Base-by-base conservation (phyloP, 2,113 vertebrate genomes). In the Seriola rivoliana region DNA sequence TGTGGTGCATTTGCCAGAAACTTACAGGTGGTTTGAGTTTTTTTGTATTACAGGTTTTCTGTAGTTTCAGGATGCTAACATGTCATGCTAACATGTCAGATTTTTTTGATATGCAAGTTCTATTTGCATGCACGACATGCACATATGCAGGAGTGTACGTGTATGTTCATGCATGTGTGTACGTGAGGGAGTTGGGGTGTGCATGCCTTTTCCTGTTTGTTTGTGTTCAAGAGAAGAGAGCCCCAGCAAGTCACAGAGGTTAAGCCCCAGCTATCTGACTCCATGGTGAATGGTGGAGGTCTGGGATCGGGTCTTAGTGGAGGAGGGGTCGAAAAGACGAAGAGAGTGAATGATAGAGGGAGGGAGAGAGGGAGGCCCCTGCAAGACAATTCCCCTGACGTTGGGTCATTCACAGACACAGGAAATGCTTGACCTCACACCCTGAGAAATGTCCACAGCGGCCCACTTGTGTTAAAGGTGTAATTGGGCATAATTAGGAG, bases 371-470 rank as follows among this genome's bases (percentile, higher is more conserved):
- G 81, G 88, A 87, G 85, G 83, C 85, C 89, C 85, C 82, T 78
- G 67, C 85, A 87, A 85, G 89, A 92, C 92, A 92, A 90, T 93
- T 93, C 89, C 91, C 87, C 80, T 57, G 91, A 93, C 83, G 89
- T 85, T 55, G 86, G 89, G 89, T 91, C 91, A 93, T 94, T 93
- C 87, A 91, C 79, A 92, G 93, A 93, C 90, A 91, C 92, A 94
- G 94, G 95, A 95, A 94, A 95, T 95, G 93, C 93, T 95, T 95
- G 93, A 93, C 93, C 93, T 95, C 90, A 92, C 94, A 94, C 93
- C 91, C 93, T 91, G 89, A 91, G 91, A 93, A 93, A 94, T 89
- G 83, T 91, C 87, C 86, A 93, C 93, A 94, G 93, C 89, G 83
- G 93, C 78, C 91, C 89, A 90, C 90, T 94, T 95, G 93, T 94